Conservation (phyloP, 2,797 vertebrate genomes). For the Sebastes trivittatus region DNA sequence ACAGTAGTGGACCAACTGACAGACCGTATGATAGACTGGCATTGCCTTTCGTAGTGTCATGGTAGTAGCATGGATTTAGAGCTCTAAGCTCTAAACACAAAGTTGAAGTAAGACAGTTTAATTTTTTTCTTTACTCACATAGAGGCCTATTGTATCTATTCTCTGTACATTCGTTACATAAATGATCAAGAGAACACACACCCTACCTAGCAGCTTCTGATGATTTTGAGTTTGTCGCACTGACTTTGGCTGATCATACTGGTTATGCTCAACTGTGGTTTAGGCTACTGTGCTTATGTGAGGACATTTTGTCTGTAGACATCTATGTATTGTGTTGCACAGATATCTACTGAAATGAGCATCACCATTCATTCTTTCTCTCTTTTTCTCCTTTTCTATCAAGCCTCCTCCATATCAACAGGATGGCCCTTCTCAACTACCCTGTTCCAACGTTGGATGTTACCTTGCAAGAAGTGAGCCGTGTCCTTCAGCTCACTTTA, state of each 20-base stretch:
- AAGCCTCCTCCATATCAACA: constrained; percentile 36
- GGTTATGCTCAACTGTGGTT: neutral
- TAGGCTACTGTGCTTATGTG: neutral
- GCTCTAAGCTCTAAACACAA: neutral
- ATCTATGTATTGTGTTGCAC: neutral
- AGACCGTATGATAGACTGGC: neutral
- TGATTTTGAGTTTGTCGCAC: too few relatives aligned
- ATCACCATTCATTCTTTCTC: neutral
- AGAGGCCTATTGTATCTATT: too few relatives aligned
- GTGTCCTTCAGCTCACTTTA: constrained; percentile 83
- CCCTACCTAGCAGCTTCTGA: too few relatives aligned
- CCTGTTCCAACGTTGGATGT: constrained; percentile 81
- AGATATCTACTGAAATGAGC: neutral
- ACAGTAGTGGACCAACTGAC: neutral
- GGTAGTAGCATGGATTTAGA: neutral
- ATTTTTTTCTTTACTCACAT: neutral
- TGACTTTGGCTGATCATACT: too few relatives aligned
- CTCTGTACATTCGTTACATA: too few relatives aligned
- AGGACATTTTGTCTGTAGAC: neutral
- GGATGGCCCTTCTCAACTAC: constrained; percentile 81
- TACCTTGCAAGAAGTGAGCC: constrained; percentile 80
- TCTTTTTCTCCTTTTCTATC: neutral
- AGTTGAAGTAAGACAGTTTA: neutral
- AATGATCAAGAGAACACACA: too few relatives aligned
- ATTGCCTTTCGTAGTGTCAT: too few relatives aligned